phyloP scores from a whole-genome alignment of 2,888 invertebrate species.

The Pandemis heparana region DNA sequence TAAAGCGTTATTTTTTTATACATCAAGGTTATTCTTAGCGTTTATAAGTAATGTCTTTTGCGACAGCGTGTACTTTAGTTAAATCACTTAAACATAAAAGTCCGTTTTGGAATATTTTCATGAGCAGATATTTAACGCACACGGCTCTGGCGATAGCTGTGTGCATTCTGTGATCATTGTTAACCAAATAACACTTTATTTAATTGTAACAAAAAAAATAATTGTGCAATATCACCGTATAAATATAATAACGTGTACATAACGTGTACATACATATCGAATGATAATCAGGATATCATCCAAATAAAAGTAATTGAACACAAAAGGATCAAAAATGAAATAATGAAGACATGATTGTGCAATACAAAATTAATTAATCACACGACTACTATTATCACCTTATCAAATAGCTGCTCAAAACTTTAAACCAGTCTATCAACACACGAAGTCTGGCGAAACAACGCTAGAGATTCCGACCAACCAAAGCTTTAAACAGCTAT shows the following conservation, averaged over 20 bases:
- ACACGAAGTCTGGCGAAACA: constrained; percentile 74
- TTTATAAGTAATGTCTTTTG: constrained; percentile 81
- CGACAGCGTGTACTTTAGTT: constrained; percentile 79
- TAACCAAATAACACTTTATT: constrained; percentile 54
- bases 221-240: constrained; percentile 75
- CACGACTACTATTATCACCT: constrained; percentile 79
- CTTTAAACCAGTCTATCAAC: constrained; percentile 55
- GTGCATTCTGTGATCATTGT: constrained; percentile 40
- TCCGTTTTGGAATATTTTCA: constrained; percentile 67
- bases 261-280: constrained; percentile 63
- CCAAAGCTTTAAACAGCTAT: constrained; percentile 59
- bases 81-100: constrained; percentile 74
- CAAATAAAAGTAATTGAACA: constrained; percentile 68
- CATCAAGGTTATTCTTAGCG: constrained; percentile 79
- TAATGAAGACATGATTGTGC: constrained; percentile 77
- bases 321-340: constrained; percentile 61
- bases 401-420: constrained; percentile 59
- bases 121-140: constrained; percentile 60
- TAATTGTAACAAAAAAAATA: constrained; percentile 60
- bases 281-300: constrained; percentile 59
- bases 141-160: constrained; percentile 75
- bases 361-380: constrained; percentile 74
- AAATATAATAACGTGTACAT: constrained; percentile 68
- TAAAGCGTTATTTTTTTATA: constrained; percentile 78
- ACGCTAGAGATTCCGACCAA: constrained; percentile 52